These are phyloP conservation scores for Erannis defoliaria DNA, from an alignment of 2,888 invertebrate genomes.

Conservation along the genomic window DNA sequence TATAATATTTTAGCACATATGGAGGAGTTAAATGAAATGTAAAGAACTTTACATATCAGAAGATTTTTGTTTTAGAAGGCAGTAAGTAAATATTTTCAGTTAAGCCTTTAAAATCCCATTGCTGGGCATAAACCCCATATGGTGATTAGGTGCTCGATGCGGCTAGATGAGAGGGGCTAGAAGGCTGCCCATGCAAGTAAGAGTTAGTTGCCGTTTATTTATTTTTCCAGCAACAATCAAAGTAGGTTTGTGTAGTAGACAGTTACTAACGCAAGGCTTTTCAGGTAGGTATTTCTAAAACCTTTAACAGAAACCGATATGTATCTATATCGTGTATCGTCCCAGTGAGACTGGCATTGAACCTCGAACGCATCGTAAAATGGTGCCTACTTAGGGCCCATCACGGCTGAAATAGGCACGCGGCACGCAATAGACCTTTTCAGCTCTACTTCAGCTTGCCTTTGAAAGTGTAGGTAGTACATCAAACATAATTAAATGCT, in stretches of 20 bases:
- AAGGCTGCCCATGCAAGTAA: too few species aligned
- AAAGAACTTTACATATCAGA: too few species aligned
- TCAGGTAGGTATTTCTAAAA: slow-evolving; percentile 18
- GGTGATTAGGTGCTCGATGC: too few species aligned
- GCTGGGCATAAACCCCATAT: too few species aligned
- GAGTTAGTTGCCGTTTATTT: too few species aligned
- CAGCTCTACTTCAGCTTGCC: slow-evolving; percentile 23
- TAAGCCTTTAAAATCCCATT: too few species aligned
- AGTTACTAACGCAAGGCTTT: slow-evolving; percentile 12
- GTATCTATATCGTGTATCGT: slow-evolving; percentile 43
- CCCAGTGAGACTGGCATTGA: slow-evolving; percentile 48
- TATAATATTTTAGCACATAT: too few species aligned
- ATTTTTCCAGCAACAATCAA: not conserved
- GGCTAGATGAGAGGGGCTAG: too few species aligned
- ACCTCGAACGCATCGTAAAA: slow-evolving; percentile 50
- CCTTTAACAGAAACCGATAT: slow-evolving; percentile 37
- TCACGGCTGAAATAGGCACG: slow-evolving; percentile 46
- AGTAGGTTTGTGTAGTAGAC: slow-evolving; percentile 4
- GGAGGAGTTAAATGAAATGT: too few species aligned
- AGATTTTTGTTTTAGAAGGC: too few species aligned
- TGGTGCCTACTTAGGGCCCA: slow-evolving; percentile 47
- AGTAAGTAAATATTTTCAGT: too few species aligned
- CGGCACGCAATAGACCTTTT: slow-evolving; percentile 51
- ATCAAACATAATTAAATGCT: slow-evolving; percentile 10
- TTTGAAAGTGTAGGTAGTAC: slow-evolving; percentile 7